phyloP scores from a whole-genome alignment of 2,888 invertebrate genomes.

The Papilio demoleus region DNA sequence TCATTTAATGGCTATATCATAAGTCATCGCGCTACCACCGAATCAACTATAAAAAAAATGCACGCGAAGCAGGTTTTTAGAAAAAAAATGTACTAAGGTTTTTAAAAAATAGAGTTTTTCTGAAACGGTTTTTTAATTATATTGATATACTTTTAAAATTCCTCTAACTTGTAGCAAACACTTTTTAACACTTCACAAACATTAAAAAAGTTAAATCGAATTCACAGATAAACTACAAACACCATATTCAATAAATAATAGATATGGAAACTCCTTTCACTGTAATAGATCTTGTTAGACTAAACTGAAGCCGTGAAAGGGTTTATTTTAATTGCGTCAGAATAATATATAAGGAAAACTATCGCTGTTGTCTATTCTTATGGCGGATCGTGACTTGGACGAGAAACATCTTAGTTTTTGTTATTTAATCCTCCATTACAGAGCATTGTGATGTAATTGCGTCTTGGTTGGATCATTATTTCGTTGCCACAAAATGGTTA shows the following conservation, averaged over 20 bases:
- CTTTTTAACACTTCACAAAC: background rate
- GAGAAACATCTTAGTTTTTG: slow-evolving; percentile 8
- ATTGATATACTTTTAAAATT: too few relatives aligned
- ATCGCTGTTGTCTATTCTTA: slow-evolving; percentile 20
- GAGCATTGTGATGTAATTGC: slow-evolving; percentile 19
- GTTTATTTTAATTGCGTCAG: slow-evolving; percentile 18
- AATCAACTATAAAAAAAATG: too few relatives aligned
- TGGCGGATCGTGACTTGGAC: slow-evolving; percentile 29
- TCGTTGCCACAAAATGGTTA: slow-evolving; percentile 28
- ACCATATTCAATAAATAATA: slow-evolving; percentile 7
- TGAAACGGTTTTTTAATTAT: too few relatives aligned
- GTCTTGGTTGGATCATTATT: slow-evolving; percentile 6
- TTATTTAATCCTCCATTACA: slow-evolving; percentile 11
- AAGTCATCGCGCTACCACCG: background rate
- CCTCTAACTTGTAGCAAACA: too few relatives aligned
- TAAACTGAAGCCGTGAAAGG: slow-evolving; percentile 28
- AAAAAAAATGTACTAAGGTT: background rate
- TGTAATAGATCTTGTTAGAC: slow-evolving; percentile 21
- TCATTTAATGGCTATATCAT: background rate
- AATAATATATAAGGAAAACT: slow-evolving; percentile 33
- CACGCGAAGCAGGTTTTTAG: background rate
- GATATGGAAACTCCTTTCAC: slow-evolving; percentile 24
- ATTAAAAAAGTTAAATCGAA: background rate
- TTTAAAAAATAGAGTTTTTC: background rate
- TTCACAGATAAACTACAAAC: slow-evolving; percentile 3